phyloP scores from a whole-genome alignment of 92 coral and sea anemone genomes.

The Blastomussa wellsi region DNA sequence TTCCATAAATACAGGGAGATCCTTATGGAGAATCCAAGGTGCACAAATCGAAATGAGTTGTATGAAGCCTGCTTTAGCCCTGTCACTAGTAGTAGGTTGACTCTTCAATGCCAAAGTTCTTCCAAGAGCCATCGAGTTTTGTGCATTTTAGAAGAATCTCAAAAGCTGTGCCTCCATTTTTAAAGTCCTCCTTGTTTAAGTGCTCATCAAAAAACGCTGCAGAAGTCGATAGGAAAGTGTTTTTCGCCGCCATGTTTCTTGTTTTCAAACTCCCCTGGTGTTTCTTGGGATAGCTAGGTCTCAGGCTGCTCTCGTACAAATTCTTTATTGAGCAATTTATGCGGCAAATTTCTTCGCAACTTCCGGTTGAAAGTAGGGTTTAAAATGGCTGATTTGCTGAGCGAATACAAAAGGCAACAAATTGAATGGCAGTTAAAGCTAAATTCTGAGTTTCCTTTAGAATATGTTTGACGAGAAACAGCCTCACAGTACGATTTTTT shows the following conservation, averaged over 20 bases:
- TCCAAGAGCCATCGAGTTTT: conserved; percentile 22
- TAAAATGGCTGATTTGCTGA: conserved; percentile 49
- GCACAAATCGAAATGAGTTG: conserved; percentile 20
- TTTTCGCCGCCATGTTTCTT: conserved; percentile 15
- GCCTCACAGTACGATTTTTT: conserved; percentile 42
- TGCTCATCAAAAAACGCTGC: conserved; percentile 20
- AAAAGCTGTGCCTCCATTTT: conserved; percentile 6
- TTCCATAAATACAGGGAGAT: conserved; percentile 2
- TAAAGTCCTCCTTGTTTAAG: conserved; percentile 9
- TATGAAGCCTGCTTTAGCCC: conserved; percentile 3
- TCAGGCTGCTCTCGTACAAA: conserved; percentile 3
- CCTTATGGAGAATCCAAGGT: conserved; percentile 8
- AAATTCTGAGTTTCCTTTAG: conserved; percentile 46
- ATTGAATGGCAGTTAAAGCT: conserved; percentile 43
- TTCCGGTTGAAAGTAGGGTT: neutral
- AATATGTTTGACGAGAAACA: conserved; percentile 45
- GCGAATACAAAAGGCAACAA: conserved; percentile 37
- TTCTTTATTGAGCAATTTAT: neutral
- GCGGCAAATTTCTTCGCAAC: neutral
- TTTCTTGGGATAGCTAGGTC: conserved; percentile 11
- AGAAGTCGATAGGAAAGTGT: neutral
- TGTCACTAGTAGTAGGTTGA: conserved; percentile 11
- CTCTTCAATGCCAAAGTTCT: conserved; percentile 10
- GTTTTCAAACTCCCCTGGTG: conserved; percentile 17
- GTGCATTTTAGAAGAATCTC: conserved; percentile 9